Evolutionary conservation across 2,888 invertebrate genomes (phyloP).

Genomic region (Amiota mariae): DNA sequence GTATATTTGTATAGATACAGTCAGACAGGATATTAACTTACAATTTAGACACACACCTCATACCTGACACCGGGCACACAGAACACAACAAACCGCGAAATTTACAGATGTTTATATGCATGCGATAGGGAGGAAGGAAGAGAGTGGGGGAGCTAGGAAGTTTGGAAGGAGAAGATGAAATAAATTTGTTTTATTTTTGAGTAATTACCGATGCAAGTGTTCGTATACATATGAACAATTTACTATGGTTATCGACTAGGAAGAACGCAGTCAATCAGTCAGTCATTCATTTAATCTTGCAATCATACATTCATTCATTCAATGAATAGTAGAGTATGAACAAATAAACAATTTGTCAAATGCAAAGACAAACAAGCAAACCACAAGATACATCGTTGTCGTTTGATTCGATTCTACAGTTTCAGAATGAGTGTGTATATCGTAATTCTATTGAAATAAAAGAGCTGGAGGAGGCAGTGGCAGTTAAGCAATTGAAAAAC

Average conservation of each 20-base stretch:
- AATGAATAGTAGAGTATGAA: constrained; percentile 32
- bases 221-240: neutral
- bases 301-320: constrained; percentile 16
- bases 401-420: neutral
- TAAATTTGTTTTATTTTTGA: constrained; percentile 53
- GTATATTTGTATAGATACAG: neutral
- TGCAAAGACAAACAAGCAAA: constrained; percentile 62
- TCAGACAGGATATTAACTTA: constrained; percentile 66
- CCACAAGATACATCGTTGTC: constrained; percentile 20
- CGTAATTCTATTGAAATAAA: too few species aligned
- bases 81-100: constrained; percentile 1
- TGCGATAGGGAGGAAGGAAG: constrained; percentile 26
- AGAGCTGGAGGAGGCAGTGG: neutral
- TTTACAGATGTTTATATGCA: constrained; percentile 39
- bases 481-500: constrained; percentile 62
- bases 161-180: constrained; percentile 44
- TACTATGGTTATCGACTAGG: neutral
- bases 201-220: constrained; percentile 55
- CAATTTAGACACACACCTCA: constrained; percentile 49
- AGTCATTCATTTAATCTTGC: too few species aligned
- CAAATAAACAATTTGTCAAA: constrained; percentile 67
- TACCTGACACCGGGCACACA: neutral
- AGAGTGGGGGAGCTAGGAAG: too few species aligned
- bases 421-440: too few species aligned
- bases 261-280: too few species aligned